These are phyloP conservation scores for Theonella swinhoei DNA, from an alignment of 37 sponge, comb jelly and placozoan species.

Conservation along the genomic window DNA sequence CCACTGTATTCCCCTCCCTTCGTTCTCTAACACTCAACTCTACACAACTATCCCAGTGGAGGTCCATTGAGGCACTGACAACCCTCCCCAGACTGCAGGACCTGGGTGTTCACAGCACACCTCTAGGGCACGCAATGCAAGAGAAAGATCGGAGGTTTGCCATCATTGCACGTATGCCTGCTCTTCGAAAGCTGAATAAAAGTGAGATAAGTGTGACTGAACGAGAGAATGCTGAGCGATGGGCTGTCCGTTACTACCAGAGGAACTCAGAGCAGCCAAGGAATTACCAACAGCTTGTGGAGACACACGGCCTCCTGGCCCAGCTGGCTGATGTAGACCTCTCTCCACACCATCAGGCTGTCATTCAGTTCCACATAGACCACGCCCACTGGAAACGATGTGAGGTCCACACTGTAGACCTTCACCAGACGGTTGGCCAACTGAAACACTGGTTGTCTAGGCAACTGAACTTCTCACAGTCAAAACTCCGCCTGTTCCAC, in stretches of 20 bases:
- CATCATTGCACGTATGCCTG: conserved; percentile 49
- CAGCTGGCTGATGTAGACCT: conserved; percentile 46
- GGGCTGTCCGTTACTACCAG: conserved; percentile 41
- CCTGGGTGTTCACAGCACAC: conserved; percentile 29
- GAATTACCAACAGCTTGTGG: conserved; percentile 3
- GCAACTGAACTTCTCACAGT: conserved; percentile 10
- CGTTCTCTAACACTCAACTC: conserved; percentile 40
- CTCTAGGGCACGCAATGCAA: conserved; percentile 24
- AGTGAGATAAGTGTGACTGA: conserved; percentile 43
- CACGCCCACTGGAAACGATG: neutral
- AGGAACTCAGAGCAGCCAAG: conserved; percentile 8
- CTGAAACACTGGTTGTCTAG: conserved; percentile 42
- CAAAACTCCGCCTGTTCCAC: conserved; percentile 12
- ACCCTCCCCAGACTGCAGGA: conserved; percentile 23
- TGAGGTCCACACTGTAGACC: conserved; percentile 1
- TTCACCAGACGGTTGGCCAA: conserved; percentile 27
- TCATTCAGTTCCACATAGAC: conserved; percentile 38
- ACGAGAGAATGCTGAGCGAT: conserved; percentile 65
- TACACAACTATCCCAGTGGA: conserved; percentile 31
- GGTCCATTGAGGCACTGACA: conserved; percentile 29
- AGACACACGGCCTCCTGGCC: conserved; percentile 51
- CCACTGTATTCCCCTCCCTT: conserved; percentile 12
- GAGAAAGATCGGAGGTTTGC: conserved; percentile 54
- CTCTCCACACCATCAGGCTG: neutral
- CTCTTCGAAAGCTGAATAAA: conserved; percentile 47